Evolutionary conservation across 2,113 vertebrate genomes (phyloP), one percentile per base, ranked within the genome.

Genomic region (Gallinago jamesoni): DNA sequence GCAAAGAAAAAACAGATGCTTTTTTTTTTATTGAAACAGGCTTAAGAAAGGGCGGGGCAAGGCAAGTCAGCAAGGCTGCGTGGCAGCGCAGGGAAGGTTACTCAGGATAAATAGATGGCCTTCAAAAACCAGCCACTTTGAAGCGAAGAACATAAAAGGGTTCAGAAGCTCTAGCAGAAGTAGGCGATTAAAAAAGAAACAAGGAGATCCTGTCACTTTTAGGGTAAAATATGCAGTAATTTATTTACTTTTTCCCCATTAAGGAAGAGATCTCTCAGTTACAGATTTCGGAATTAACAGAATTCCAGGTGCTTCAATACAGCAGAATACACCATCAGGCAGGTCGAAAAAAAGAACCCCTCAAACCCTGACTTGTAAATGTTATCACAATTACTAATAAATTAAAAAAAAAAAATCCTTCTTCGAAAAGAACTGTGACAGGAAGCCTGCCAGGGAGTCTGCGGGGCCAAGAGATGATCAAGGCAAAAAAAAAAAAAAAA

Each of bases 31-130:
- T 1, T 8, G 18, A 60, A 67, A 24, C 14, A 63, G n/a, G 41
- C 8, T 30, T 37, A 56, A n/a, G 41, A 48, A 62, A 39, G 39
- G 39, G 39, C 39, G 57, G 18, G 2, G 37, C 50, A 5, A 11
- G 45, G 43, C 6, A 47, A 39, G 9, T 7, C 78, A 66, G 45
- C 60, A 56, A 0, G 0, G 55, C 55, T 33, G 23, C 2, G 0
- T 74, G 57, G 86, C 7, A 0, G 30, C 13, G 10, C 47, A 55
- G 21, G 27, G 73, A 53, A 67, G 48, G 63, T 45, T 55, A 63
- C 72, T 41, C 14, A 1, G 69, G 73, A 85, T 35, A 43, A 50
- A 92, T 0, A 47, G 23, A 8, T 0, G 0, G 33, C 47, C 69
- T 37, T 67, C 70, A 69, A 47, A 72, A 37, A 17, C 10, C 84